Conservation (phyloP, 2,113 vertebrate species). For the Erythrocebus patas region DNA sequence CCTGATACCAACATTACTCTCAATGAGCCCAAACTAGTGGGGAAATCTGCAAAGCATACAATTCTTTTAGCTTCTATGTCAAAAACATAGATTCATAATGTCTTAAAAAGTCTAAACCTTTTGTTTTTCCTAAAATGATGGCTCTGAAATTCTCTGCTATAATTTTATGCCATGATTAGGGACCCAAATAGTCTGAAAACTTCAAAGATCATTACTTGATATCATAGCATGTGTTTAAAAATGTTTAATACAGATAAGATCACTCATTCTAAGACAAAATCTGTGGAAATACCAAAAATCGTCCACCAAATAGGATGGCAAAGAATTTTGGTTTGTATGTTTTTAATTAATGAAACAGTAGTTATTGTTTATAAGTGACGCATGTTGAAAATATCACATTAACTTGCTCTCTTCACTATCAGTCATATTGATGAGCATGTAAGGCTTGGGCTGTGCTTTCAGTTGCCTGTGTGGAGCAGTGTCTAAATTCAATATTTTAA, state of each 20-base stretch:
- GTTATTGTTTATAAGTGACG: neutral
- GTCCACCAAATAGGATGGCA: neutral
- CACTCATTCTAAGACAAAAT: neutral
- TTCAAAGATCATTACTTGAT: neutral
- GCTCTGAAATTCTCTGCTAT: neutral
- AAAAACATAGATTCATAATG: neutral
- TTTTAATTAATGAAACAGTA: neutral
- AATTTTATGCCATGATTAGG: neutral
- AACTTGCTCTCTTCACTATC: neutral
- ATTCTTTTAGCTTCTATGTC: neutral
- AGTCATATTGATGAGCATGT: neutral
- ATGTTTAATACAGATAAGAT: neutral
- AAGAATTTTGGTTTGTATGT: neutral
- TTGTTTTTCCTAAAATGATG: neutral
- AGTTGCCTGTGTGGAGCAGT: neutral
- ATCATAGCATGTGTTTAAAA: neutral
- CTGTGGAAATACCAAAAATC: neutral
- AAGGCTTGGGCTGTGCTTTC: neutral
- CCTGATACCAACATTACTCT: neutral
- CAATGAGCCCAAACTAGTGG: neutral
- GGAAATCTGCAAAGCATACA: fast-evolving
- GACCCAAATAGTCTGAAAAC: neutral
- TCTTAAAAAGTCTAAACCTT: neutral
- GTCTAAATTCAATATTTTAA: neutral
- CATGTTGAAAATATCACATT: neutral